Conservation (phyloP, 2,797 vertebrate species). For the Gambelia wislizenii region DNA sequence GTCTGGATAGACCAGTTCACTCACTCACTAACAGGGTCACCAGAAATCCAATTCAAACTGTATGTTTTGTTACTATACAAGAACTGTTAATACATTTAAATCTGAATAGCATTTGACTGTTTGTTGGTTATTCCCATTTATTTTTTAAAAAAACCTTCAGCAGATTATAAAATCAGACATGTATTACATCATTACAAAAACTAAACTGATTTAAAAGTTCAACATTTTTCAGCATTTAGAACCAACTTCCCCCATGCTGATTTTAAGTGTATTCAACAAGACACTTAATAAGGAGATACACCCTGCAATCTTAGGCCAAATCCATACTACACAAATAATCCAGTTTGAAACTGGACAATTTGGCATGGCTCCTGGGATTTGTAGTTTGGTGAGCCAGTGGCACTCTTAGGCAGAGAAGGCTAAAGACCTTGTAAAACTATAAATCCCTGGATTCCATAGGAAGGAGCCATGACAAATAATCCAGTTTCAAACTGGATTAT, state of each 20-base stretch:
- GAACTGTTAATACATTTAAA: background rate
- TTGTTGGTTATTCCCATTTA: background rate
- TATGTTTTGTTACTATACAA: background rate
- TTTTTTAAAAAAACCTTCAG: background rate
- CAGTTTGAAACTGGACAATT: no score
- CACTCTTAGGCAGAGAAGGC: no score
- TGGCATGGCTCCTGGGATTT: no score
- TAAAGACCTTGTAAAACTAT: no score
- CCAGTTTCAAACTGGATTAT: no score
- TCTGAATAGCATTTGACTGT: background rate
- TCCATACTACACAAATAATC: no score
- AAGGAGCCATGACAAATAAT: no score
- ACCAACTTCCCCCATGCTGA: background rate
- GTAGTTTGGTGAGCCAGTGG: no score
- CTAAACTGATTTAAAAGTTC: no score
- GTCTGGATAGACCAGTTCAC: background rate
- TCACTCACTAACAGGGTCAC: background rate
- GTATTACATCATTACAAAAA: background rate
- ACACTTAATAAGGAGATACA: background rate
- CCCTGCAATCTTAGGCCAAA: no score
- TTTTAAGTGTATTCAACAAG: background rate
- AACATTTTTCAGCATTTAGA: background rate
- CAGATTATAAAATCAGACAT: background rate
- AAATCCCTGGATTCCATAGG: no score
- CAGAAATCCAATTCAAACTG: background rate